Conservation (phyloP, 1,140 invertebrate genomes). For the Cotesia vestalis region DNA sequence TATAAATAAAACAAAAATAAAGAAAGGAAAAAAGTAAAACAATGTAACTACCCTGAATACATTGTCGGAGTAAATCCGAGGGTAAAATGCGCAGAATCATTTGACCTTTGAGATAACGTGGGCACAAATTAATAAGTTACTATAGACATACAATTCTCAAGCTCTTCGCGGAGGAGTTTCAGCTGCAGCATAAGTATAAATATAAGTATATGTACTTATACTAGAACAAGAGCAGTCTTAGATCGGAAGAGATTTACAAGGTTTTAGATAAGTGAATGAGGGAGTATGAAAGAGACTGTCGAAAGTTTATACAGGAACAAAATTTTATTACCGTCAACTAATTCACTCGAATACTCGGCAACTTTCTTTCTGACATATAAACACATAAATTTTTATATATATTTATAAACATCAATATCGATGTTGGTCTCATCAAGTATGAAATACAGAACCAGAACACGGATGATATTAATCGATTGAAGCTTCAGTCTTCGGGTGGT, state of each 20-base stretch:
- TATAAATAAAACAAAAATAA: too few species aligned
- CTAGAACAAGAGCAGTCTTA: not conserved
- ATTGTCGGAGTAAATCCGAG: constrained; percentile 7
- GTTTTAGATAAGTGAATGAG: too few species aligned
- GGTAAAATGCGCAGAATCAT: constrained; percentile 6
- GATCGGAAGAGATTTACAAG: too few species aligned
- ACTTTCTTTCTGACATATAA: not conserved
- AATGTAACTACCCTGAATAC: not conserved
- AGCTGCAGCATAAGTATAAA: too few species aligned
- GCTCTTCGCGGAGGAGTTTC: not conserved
- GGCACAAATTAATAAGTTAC: constrained; percentile 32
- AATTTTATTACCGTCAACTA: constrained; percentile 26
- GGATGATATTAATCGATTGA: too few species aligned
- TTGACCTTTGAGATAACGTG: constrained; percentile 21
- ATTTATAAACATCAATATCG: not conserved
- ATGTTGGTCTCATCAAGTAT: not conserved
- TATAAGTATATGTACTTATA: not conserved
- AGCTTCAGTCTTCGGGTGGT: too few species aligned
- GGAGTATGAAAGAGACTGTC: not conserved
- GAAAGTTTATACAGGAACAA: constrained; percentile 1
- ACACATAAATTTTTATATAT: not conserved
- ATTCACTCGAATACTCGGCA: constrained; percentile 11
- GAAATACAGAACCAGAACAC: too few species aligned
- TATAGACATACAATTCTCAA: not conserved
- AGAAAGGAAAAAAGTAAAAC: constrained; percentile 5